Evolutionary conservation across 2,797 vertebrate genomes (phyloP), one percentile per base, ranked within the genome.

Genomic region (Schizopygopsis pylzovi): DNA sequence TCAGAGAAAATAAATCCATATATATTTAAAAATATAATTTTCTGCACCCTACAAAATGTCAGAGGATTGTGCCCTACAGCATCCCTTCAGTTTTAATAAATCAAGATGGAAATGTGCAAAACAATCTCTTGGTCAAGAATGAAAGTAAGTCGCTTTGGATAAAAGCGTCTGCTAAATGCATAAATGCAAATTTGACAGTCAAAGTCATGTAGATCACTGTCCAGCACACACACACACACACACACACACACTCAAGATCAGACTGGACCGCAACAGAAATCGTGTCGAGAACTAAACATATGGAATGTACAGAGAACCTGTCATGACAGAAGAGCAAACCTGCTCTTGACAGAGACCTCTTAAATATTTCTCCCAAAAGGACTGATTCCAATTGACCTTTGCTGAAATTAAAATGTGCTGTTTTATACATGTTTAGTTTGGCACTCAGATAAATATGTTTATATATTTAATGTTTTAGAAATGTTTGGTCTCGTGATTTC

Each of bases 1-100:
- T 79, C 52, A 85, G 22, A 43, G 18, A 80, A 87, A 85, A 83
- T 85, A 84, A 72, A 61, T 67, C 63, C 25, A 79, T 37, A 81
- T 67, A 79, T 20, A 63, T 52, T 65, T 65, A n/a, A 84, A 72
- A 84, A 89, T 67, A 77, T 37, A 6, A 20, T 73, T 82, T 49
- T 59, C 37, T 61, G 25, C 49, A 45, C 16, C 49, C 68, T 70
- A 59, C 16, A 79, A 78, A 81, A 49, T 16, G 16, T 43, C 25
- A 39, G 15, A 81, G 11, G 33, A 73, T 56, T 61, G 77, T 71
- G 45, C 79, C 45, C 13, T 22, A 52, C 18, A 70, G 75, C 76
- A 83, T 79, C 43, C 76, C 41, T 83, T 83, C 68, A 45, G 43
- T 67, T 56, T 45, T 18, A 52, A 37, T 70, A 45, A 83, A 80